A percentile compares a stretch with the other conserved stretches of the same genome.
phyloP scores from a whole-genome alignment of 2,888 invertebrate species.

The Acronicta leporina region DNA sequence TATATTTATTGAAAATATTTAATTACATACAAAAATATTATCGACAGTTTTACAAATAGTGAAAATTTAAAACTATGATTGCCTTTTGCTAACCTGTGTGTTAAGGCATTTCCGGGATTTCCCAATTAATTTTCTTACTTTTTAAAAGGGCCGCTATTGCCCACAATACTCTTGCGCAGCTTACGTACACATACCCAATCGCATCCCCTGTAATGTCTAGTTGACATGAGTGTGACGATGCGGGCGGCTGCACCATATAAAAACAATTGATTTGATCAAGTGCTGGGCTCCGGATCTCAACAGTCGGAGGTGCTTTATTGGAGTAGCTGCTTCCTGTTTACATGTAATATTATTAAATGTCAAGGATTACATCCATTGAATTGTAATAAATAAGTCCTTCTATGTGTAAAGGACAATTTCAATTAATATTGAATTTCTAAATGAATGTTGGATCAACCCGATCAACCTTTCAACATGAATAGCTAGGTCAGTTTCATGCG shows the following conservation, averaged over 20 bases:
- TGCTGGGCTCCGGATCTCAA: slow-evolving; percentile 1
- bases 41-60: too few relatives aligned
- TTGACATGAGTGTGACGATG: slow-evolving; percentile 30
- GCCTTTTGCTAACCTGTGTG: too few relatives aligned
- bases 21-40: too few relatives aligned
- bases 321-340: slow-evolving; percentile 43
- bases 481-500: too few relatives aligned
- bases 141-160: not conserved
- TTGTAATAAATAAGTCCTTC: not conserved
- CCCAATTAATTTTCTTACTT: not conserved
- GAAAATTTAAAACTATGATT: too few relatives aligned
- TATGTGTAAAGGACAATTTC: too few relatives aligned
- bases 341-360: slow-evolving; percentile 6
- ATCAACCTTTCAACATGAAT: too few relatives aligned
- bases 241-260: slow-evolving; percentile 40
- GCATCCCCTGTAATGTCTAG: too few relatives aligned
- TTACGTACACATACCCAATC: not conserved
- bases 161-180: not conserved
- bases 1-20: too few relatives aligned
- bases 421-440: too few relatives aligned
- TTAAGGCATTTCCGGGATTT: too few relatives aligned
- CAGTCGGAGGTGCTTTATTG: slow-evolving; percentile 29
- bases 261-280: slow-evolving; percentile 36
- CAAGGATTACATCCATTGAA: slow-evolving; percentile 1
- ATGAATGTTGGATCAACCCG: too few relatives aligned